Base-by-base conservation (phyloP, 2,888 invertebrate genomes). In the Tachystola acroxantha region DNA sequence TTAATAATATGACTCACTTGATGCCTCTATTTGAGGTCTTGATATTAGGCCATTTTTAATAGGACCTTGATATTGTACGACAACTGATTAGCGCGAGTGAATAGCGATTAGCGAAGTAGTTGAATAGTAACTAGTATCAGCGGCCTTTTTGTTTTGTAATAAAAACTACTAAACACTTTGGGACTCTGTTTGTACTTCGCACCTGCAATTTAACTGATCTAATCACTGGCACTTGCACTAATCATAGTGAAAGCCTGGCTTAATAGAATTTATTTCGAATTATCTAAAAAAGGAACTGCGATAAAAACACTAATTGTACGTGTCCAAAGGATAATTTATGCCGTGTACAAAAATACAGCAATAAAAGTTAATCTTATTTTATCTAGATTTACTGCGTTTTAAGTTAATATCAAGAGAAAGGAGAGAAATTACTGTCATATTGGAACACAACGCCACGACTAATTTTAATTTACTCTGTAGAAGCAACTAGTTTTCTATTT, bases 401-500 rank as follows among this genome's bases (percentile, higher is more conserved):
- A 53, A 52, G 54, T 62, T 60, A 54, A 51, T 56, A 64, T 58
- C 61, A 57, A 61, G 49, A 64, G 61, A 24, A 59, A 57, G 56
- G 58, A 61, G 57, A 58, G 48, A 55, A 55, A 45, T 55, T 27
- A 27, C 27, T 42, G 37, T 34, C 45, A 50, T 51, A 62, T 54
- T 50, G 60, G 58, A 71, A 67, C 62, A 64, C 63, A 64, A 69
- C 64, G 62, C 62, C 59, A 71, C 63, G 60, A 48, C 65, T 64
- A 66, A 65, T 64, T 65, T 61, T 54, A 62, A 27, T 67, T 64
- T 61, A 64, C 56, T 64, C 62, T 66, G 66, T 71, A 67, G 69
- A 80, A 82, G 82, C 81, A 73, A 67, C 82, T 82, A 81, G 69
- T 55, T 71, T 43, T 67, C 71, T 80, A 79, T 67, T 63, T 53